phyloP scores from a whole-genome alignment of 2,797 vertebrate genomes.

The Spinus pinus region DNA sequence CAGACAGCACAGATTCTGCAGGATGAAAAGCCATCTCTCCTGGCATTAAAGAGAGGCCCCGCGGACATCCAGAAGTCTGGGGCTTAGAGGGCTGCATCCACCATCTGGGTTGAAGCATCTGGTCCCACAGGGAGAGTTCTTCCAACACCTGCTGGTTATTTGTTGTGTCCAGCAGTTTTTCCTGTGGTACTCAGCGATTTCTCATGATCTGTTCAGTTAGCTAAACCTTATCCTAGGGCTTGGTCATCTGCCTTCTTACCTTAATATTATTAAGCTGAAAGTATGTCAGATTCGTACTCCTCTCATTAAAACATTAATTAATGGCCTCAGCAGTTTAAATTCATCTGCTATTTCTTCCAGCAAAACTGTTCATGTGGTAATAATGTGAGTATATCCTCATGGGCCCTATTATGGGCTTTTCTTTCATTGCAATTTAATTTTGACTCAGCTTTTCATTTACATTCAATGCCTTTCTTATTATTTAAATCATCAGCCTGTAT shows the following conservation, averaged over 20 bases:
- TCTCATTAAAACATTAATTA: constrained; percentile 9
- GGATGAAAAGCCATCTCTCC: neutral
- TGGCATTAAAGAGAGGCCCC: neutral
- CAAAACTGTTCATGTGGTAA: neutral
- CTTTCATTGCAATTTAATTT: neutral
- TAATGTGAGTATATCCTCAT: neutral
- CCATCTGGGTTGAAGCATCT: neutral
- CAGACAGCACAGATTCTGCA: neutral
- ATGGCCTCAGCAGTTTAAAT: neutral
- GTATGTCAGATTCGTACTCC: neutral
- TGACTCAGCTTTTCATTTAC: neutral
- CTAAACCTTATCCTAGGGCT: neutral
- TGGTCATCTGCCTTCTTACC: neutral
- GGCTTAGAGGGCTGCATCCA: neutral
- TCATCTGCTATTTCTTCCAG: neutral
- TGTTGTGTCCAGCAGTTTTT: neutral
- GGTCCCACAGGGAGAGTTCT: neutral
- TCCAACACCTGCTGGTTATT: neutral
- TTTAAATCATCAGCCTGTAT: neutral
- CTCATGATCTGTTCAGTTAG: neutral
- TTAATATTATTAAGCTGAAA: neutral
- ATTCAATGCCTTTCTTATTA: neutral
- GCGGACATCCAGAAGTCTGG: neutral
- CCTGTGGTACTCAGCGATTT: neutral
- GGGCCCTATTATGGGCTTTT: neutral